A percentile compares a stretch with the other conserved stretches of the same genome.
phyloP scores from a whole-genome alignment of 2,113 vertebrate genomes.

The Ahaetulla prasina region DNA sequence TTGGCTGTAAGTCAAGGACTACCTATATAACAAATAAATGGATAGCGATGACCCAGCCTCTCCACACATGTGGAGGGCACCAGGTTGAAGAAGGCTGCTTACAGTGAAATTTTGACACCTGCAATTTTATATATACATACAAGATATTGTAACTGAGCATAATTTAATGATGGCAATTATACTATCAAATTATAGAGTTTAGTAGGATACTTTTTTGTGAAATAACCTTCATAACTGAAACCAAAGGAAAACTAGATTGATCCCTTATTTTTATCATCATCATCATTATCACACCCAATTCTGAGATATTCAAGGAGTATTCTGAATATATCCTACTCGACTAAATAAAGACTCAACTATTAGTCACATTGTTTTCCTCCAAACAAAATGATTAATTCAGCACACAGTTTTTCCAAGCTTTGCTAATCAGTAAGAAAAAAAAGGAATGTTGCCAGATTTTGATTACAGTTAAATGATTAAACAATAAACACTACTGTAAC shows the following conservation, averaged over 20 bases:
- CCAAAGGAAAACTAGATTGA: neutral
- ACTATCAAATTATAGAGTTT: neutral
- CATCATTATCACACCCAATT: neutral
- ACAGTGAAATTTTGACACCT: neutral
- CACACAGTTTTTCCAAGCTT: neutral
- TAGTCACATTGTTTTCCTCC: neutral
- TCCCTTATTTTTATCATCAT: neutral
- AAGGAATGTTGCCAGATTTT: neutral
- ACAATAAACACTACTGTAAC: neutral
- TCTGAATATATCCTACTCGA: neutral
- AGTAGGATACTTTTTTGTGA: neutral
- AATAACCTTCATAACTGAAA: slow-evolving; percentile 7
- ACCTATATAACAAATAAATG: neutral
- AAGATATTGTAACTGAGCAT: neutral
- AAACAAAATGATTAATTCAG: neutral
- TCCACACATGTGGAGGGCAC: neutral
- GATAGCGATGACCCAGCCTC: neutral
- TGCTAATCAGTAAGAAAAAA: neutral
- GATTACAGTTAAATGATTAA: neutral
- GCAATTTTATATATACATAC: neutral
- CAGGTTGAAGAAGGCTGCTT: neutral
- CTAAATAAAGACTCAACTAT: neutral
- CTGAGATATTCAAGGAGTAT: neutral
- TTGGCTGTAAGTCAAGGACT: neutral
- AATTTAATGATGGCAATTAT: slow-evolving; percentile 6